These are phyloP conservation scores for Phenganax subtilis DNA, from an alignment of 92 coral and sea anemone genomes.

Conservation along the genomic window DNA sequence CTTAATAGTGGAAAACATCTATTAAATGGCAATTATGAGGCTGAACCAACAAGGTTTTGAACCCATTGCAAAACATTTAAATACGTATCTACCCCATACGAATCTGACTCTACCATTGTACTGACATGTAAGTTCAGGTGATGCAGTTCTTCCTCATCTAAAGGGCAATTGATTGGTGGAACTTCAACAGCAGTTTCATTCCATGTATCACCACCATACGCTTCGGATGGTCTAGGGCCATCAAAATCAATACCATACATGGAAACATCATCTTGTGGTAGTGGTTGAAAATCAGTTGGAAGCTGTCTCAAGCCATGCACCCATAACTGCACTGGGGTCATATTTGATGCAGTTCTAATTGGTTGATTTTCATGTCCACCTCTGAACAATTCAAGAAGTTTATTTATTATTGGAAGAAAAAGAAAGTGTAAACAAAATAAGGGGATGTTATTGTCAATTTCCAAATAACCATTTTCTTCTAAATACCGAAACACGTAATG, in stretches of 20 bases:
- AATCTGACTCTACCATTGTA: no score
- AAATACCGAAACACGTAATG: constrained; percentile 45
- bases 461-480: constrained; percentile 56
- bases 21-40: not conserved
- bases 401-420: constrained; percentile 54
- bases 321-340: constrained; percentile 60
- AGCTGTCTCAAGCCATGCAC: constrained; percentile 23
- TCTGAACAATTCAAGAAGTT: constrained; percentile 49
- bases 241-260: not conserved
- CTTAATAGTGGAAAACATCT: no score
- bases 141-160: no score
- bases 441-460: constrained; percentile 53
- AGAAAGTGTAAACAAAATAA: constrained; percentile 56
- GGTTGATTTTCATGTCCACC: constrained; percentile 58
- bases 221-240: constrained; percentile 39
- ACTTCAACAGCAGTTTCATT: not conserved
- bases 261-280: no score
- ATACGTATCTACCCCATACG: no score
- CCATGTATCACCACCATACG: constrained; percentile 47
- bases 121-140: no score
- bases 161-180: no score
- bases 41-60: not conserved
- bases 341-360: constrained; percentile 46
- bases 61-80: not conserved
- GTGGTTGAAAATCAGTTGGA: no score